Evolutionary conservation across 2,888 invertebrate genomes (phyloP), one percentile per base, ranked within the genome.

Genomic region (Drosophila buzzatii): DNA sequence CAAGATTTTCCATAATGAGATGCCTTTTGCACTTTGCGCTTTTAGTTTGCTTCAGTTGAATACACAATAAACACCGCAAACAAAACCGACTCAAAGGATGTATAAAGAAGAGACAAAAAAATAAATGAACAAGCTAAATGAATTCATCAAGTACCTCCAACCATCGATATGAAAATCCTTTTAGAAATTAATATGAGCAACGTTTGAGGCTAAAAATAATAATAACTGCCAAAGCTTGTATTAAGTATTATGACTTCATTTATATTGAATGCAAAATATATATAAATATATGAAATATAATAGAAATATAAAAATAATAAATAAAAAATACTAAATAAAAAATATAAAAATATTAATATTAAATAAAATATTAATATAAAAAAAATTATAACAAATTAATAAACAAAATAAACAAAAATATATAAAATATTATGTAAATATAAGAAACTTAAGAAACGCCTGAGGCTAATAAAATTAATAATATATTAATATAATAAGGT

Each of bases 1-100:
- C 37, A 42, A 60, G 39, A 59, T 49, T 27, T 10, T 27, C 79
- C 23, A 68, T 62, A 79, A 79, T 69, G 53, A 68, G 68, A 61
- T 76, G 60, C 63, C 58, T 55, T 20, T 60, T 6, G 39, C 23
- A 41, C 44, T n/a, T 51, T 16, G n/a, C 5, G 27, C 56, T 41
- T 35, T 47, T 12, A 20, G 10, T n/a, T 9, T 52, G 14, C 45
- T 23, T 47, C 20, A 14, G 31, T 35, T 55, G 14, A 56, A 60
- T 51, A 44, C 44, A 51, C 41, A 68, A 60, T 52, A 56, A 45
- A 75, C 20, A n/a, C 4, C 35, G 14, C 14, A 10, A 63, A 42
- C 45, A 33, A 16, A n/a, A 47, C 33, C 1, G 14, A 55, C 4
- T 20, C 14, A 47, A 57, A 27, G n/a, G 27, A 60, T 42, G 53